Evolutionary conservation across 2,888 invertebrate species (phyloP).

Genomic region (Nemotelus pantherinus): DNA sequence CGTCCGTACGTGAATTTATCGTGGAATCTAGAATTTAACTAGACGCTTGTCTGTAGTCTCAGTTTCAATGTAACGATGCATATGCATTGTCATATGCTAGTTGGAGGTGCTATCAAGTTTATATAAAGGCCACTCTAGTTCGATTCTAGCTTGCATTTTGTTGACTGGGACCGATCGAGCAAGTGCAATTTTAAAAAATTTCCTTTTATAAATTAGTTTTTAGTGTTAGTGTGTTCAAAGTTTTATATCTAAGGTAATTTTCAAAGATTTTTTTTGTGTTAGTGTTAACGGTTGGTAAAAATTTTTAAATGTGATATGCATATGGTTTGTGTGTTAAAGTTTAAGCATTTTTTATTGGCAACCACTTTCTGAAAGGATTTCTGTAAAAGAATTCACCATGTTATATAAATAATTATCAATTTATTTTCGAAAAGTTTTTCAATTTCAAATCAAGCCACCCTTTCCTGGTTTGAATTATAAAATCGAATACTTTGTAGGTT

Average conservation of each 20-base stretch:
- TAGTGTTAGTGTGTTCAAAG: constrained; percentile 23
- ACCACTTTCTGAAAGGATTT: too few species aligned
- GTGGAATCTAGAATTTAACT: constrained; percentile 20
- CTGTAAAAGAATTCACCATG: too few species aligned
- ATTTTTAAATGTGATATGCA: too few species aligned
- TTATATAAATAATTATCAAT: too few species aligned
- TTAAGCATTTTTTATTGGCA: too few species aligned
- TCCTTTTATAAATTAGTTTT: constrained; percentile 27
- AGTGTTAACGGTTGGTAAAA: neutral
- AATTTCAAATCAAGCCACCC: too few species aligned
- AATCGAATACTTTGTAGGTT: too few species aligned
- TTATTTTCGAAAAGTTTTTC: too few species aligned
- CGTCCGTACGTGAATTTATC: neutral
- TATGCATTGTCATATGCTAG: neutral
- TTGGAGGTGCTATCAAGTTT: constrained; percentile 25
- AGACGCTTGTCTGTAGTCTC: neutral
- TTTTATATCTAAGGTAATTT: constrained; percentile 23
- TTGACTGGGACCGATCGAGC: constrained; percentile 36
- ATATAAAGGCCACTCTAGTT: constrained; percentile 41
- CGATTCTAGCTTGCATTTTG: constrained; percentile 41
- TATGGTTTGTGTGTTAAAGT: too few species aligned
- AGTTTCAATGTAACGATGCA: neutral
- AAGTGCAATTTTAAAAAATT: constrained; percentile 37
- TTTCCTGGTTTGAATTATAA: too few species aligned
- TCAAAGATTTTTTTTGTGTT: neutral